Base-by-base conservation (phyloP, 2,113 vertebrate genomes). In the Microcebus murinus region DNA sequence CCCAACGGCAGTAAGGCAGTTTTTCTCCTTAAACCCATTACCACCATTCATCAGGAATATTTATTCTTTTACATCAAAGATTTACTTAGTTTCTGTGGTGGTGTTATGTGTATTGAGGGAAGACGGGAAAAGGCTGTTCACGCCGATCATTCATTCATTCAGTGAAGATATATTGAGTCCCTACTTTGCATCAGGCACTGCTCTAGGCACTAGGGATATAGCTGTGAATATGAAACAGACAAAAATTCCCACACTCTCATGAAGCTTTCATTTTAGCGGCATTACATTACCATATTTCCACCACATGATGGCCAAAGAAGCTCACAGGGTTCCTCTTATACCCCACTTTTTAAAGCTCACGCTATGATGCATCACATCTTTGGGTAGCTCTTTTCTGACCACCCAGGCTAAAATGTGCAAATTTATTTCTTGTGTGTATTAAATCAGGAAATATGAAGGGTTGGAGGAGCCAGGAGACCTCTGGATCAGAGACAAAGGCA, bases 1-100 rank as follows among this genome's bases (percentile, higher is more conserved):
- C 68, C 83, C 80, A 87, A 83, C 93, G 92, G 79, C 89, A 94
- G 52, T n/a, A 96, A 97, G 79, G 48, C 83, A 95, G 50, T 95
- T 97, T 96, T 96, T 94, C 91, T 89, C 50, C 65, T 89, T 57
- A 84, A 94, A 94, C 27, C 67, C 36, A 76, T 81, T 91, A 84
- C 63, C 42, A 81, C 4, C 74, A 71, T 71, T 79, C 50, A 57
- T 95, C 86, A 92, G 79, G 48, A 77, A 67, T 93, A 90, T 95
- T 70, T 95, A 71, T 81, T 97, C 29, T 86, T 77, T 90, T 68
- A 50, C 50, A 90, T 76, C 34, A 82, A 2, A 74, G 81, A 93
- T 77, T 86, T 90, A 76, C 86, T 93, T 59, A 59, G 39, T 89
- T 96, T 65, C 59, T 57, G 0, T 52, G 82, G 42, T 70, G 59